These are phyloP conservation scores for Chloebia gouldiae DNA, from an alignment of 2,113 vertebrate genomes.

Conservation along the genomic window DNA sequence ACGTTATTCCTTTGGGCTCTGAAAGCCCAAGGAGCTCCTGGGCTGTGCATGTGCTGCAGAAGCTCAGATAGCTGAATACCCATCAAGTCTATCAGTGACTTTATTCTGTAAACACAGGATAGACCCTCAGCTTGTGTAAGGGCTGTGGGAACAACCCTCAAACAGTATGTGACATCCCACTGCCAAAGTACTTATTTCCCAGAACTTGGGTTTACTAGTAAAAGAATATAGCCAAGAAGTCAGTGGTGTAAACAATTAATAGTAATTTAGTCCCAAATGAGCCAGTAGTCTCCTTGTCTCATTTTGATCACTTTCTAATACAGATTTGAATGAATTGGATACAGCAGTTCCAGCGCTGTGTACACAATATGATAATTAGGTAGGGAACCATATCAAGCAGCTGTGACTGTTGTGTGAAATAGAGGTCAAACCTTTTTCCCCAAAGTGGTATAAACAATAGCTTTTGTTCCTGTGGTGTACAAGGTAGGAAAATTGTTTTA, in stretches of 20 bases:
- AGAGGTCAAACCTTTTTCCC: neutral
- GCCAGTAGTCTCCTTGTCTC: neutral
- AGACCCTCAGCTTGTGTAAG: neutral
- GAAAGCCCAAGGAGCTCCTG: neutral
- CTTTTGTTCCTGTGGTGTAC: neutral
- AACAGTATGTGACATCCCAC: neutral
- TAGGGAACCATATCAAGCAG: neutral
- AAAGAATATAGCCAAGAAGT: neutral
- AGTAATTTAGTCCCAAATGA: neutral
- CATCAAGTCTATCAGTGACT: neutral
- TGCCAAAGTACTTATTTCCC: neutral
- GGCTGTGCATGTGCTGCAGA: neutral
- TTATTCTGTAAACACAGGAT: neutral
- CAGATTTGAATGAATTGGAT: neutral
- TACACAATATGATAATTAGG: rapidly evolving
- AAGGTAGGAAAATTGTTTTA: neutral
- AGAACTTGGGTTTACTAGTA: neutral
- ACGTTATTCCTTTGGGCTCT: rapidly evolving
- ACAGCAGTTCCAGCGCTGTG: neutral
- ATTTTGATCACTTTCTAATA: neutral
- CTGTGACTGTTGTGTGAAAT: neutral
- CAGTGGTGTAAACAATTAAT: neutral
- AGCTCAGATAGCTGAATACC: neutral
- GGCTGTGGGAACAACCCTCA: neutral
- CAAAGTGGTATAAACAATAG: neutral